Conservation (phyloP, 2,113 vertebrate species). For the Philantomba maxwellii region DNA sequence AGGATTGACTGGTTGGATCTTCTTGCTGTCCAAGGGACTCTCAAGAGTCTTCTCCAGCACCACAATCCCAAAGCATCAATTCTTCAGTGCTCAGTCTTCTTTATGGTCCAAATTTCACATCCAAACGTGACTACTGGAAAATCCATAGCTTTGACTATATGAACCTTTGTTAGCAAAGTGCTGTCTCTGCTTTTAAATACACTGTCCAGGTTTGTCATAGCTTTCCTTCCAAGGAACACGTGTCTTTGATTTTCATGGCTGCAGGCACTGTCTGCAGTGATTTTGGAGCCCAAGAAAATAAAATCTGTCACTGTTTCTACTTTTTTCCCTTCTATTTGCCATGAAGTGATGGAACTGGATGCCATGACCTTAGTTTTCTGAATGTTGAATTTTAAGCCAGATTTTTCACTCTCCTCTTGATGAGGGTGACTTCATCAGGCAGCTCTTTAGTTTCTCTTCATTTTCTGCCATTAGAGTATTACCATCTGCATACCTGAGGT, state of each 20-base stretch:
- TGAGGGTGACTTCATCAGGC: neutral
- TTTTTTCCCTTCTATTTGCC: neutral
- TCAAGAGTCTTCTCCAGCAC: neutral
- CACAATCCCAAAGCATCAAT: neutral
- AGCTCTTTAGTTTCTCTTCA: neutral
- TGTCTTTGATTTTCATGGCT: neutral
- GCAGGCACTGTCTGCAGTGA: neutral
- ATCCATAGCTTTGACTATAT: neutral
- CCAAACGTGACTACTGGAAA: neutral
- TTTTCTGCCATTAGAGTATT: neutral
- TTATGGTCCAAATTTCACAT: neutral
- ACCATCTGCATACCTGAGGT: neutral
- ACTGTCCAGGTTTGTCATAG: neutral
- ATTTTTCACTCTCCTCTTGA: neutral
- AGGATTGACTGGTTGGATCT: neutral
- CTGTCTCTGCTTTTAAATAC: neutral
- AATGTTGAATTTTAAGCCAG: neutral
- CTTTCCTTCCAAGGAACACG: neutral
- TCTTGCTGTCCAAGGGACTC: neutral
- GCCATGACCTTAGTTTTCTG: neutral
- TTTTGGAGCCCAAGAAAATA: neutral
- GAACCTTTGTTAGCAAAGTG: neutral
- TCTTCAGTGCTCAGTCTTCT: neutral
- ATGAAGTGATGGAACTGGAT: neutral
- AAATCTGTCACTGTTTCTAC: neutral